Evolutionary conservation across 2,797 vertebrate genomes (phyloP).

Genomic region (Chaenodraco wilsoni): DNA sequence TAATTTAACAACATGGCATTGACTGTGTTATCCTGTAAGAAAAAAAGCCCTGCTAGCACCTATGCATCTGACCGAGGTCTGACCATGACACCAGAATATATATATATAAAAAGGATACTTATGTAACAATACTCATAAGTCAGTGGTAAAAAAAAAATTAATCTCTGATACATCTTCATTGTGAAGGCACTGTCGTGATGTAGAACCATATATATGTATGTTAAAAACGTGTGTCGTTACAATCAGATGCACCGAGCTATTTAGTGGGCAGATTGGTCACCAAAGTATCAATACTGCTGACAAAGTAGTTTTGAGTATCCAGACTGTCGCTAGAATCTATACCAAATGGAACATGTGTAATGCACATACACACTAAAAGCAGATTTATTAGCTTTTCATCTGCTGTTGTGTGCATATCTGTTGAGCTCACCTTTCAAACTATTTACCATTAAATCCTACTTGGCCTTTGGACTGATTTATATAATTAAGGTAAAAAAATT

Average conservation of each 20-base stretch:
- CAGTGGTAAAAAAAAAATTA: slow-evolving; percentile 12
- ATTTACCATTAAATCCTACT: background rate
- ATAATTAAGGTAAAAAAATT: background rate
- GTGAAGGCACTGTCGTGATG: slow-evolving; percentile 54
- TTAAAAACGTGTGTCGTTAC: background rate
- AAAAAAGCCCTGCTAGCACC: slow-evolving; percentile 7
- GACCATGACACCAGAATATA: slow-evolving; percentile 1
- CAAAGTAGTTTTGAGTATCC: background rate
- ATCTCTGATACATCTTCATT: slow-evolving; percentile 14
- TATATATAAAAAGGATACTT: slow-evolving; percentile 12
- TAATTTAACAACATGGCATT: slow-evolving; percentile 11
- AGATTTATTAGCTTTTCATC: background rate
- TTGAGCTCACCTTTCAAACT: background rate
- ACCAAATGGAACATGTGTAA: background rate
- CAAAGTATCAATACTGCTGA: background rate
- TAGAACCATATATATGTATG: background rate
- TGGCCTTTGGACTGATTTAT: background rate
- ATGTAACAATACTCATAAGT: slow-evolving; percentile 36
- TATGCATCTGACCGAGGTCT: background rate
- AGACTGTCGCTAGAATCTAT: background rate
- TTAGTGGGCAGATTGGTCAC: background rate
- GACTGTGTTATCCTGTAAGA: background rate
- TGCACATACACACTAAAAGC: background rate
- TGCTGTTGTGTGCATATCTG: background rate
- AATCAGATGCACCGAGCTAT: background rate